Base-by-base conservation (phyloP, 2,888 invertebrate genomes). In the Papilio demoleus region DNA sequence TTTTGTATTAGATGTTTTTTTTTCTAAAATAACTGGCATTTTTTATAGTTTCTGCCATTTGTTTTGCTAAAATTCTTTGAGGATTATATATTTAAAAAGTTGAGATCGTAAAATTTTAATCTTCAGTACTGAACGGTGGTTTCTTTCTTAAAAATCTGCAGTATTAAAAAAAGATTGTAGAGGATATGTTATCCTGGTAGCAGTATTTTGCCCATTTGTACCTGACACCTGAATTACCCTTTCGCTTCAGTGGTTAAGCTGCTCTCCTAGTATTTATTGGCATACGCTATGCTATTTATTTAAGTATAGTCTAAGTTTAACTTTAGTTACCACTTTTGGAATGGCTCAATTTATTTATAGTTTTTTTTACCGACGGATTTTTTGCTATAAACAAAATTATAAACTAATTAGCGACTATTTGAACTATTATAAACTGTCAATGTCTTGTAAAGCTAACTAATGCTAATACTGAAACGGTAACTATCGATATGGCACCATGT, bases 221-320 rank as follows among this genome's bases (percentile, higher is more conserved):
- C 27, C 42, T 42, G 24, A 31, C 31, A 42, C 45, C 45, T 42
- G 31, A 45, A 62, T 62, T 62, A 62, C 45, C 61, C 27, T 45
- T 62, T 62, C 61, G 61, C 45, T 62, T 31, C 27, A 56, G 9
- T 56, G 17, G 53, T 56, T 27, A 31, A 5, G 12, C 47, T 50
- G 27, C 31, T 31, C 31, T 22, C 53, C 53, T 56, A 31, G 31
- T 56, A 56, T 56, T 56, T 56, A 11, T 31, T 17, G 53, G 17
- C 53, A n/a, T 27, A 56, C 31, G 9, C 31, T 31, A n/a, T 24
- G 53, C 53, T 31, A 31, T 50, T n/a, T 24, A 50, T 56, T 56
- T n/a, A 56, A 56, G 8, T 31, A 31, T 56, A 11, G 17, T 31
- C n/a, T n/a, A n/a, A 4, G 4, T 31, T 27, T 50, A 8, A 9